Evolutionary conservation across 2,113 vertebrate genomes (phyloP), one percentile per base, ranked within the genome.

Genomic region (Burhinus bistriatus): DNA sequence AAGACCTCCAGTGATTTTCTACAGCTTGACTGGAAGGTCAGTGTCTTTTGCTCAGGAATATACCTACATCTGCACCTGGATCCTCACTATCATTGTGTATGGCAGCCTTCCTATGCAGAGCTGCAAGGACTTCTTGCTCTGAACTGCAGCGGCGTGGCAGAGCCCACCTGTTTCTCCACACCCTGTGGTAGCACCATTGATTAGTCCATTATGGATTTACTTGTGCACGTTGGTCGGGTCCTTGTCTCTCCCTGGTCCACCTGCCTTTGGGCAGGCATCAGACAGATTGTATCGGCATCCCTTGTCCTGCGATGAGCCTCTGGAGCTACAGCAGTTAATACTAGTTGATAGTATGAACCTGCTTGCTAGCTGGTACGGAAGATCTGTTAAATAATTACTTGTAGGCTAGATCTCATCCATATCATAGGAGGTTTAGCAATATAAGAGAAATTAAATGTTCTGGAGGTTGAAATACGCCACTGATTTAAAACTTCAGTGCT

Each of bases 181-280:
- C 9, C 8, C 27, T 54, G 2, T 9, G 30, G 44, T 3, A 47
- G 61, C 30, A 38, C 25, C 4, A 0, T 8, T 20, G 29, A 11
- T 79, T 9, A 49, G 30, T 16, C 38, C 3, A 0, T n/a, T 45
- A 20, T 0, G 12, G 44, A 59, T 90, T 34, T 59, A 11, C 38
- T 44, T 59, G n/a, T 32, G 27, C 20, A 14, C 2, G 0, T 52
- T 15, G 16, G 18, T 71, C 58, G 15, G 7, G 26, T 57, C 16
- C 42, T 64, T 34, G 12, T 57, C 47, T 81, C 40, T 62, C 16
- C 58, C 22, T 47, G 9, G 26, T 59, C 45, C 21, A 4, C 42
- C 52, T 81, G 52, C 69, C 57, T 66, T 65, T 49, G 27, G 26
- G 26, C n/a, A 44, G 26, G 26, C n/a, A 44, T 42, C 23, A 14